Percentiles rank a stretch among this genome's conserved stretches.
Conservation (phyloP, 2,797 vertebrate species). For the Rachycentron canadum region DNA sequence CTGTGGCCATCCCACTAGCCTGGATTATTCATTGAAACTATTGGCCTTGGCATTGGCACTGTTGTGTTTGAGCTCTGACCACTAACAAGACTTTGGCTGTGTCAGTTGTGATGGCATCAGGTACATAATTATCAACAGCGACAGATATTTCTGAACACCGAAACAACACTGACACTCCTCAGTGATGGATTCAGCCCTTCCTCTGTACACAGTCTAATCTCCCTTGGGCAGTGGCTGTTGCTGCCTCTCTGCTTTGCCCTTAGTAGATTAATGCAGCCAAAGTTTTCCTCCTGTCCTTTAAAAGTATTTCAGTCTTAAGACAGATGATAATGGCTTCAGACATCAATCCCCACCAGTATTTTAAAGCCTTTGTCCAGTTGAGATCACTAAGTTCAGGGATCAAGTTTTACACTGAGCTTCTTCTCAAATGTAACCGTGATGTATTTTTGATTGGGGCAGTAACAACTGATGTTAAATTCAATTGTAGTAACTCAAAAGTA, state of each 20-base stretch:
- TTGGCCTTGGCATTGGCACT: constrained; percentile 16
- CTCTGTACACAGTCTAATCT: constrained; percentile 11
- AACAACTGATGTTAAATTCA: constrained; percentile 17
- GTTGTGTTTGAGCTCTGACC: constrained; percentile 48
- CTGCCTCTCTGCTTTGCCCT: constrained; percentile 45
- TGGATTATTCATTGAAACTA: constrained; percentile 23
- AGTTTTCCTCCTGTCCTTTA: constrained; percentile 34
- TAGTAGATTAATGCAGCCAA: constrained; percentile 59
- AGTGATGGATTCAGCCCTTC: constrained; percentile 19
- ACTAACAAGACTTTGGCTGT: constrained; percentile 47
- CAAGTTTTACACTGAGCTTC: constrained; percentile 19
- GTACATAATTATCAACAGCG: background rate
- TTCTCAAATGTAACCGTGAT: constrained; percentile 10
- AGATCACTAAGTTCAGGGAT: constrained; percentile 21
- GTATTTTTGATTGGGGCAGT: constrained; percentile 15
- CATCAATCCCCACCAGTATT: constrained; percentile 27
- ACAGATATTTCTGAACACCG: constrained; percentile 18
- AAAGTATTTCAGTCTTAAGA: constrained; percentile 10
- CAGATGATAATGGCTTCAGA: constrained; percentile 9
- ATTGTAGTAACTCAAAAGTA: constrained; percentile 21
- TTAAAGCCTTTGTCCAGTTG: constrained; percentile 12
- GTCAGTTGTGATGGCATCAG: constrained; percentile 20
- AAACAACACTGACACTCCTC: background rate
- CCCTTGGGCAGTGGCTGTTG: constrained; percentile 45
- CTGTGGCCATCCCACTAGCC: background rate